Evolutionary conservation across 1,140 invertebrate genomes (phyloP), one percentile per base, ranked within the genome.

Genomic region (Augochlora pura): DNA sequence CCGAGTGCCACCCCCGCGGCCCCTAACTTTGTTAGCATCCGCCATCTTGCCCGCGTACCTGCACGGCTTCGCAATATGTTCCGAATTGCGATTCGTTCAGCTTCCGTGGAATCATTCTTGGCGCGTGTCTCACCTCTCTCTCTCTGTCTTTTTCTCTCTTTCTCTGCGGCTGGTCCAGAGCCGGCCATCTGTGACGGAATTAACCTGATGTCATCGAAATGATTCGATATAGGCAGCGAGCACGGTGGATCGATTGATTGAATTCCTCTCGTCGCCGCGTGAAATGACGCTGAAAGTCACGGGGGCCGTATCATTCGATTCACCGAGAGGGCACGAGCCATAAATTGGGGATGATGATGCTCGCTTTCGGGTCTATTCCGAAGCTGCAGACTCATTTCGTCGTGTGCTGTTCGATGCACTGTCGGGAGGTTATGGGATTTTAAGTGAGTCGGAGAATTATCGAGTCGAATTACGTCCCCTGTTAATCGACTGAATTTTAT

Each of bases 141-240:
- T 46, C 42, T 46, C 42, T 46, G 10, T 46, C 10, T 46, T 2
- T 46, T 10, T 46, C 10, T 46, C 42, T 42, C 39, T 42, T 7
- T 7, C 39, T 42, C 39, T 7, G 6, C 0, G 39, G 12, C 14
- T 54, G 64, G 52, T 82, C 52, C 69, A 32, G 42, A 10, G n/a
- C 12, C 8, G 21, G 76, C 85, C 90, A 90, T 87, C 85, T 90
- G 88, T 63, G 75, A 69, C 60, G 49, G 52, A 77, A 87, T 85
- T 63, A 68, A 87, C 87, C 88, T 82, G 84, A 88, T 90, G 88
- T 85, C 80, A 70, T 86, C 57, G 81, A 86, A 89, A 89, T 62
- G 80, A 90, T 90, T 91, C 85, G 87, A 87, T 63, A 66, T 70
- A 83, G 52, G 32, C 54, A 6, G 21, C 67, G 42, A 63, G 57